phyloP scores from a whole-genome alignment of 1,140 invertebrate species.

The Cheumatopsyche charites region DNA sequence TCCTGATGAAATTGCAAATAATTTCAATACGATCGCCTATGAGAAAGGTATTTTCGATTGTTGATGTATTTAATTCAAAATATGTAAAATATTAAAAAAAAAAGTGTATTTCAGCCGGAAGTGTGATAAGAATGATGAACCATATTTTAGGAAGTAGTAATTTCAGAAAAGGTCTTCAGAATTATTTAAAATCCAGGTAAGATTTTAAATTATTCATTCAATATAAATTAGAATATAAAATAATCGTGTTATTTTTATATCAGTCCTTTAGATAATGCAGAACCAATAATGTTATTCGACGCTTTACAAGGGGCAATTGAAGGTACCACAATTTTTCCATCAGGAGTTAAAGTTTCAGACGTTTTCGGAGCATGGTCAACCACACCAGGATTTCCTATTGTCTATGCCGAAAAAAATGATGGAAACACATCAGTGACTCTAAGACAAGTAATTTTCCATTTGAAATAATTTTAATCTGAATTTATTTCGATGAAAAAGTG shows the following conservation, averaged over 20 bases:
- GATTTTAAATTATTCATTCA: slow-evolving; percentile 36
- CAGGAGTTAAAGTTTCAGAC: slow-evolving; percentile 45
- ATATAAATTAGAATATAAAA: slow-evolving; percentile 9
- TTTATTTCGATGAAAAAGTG: no score
- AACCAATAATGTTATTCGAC: slow-evolving; percentile 21
- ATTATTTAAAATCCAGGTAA: slow-evolving; percentile 57
- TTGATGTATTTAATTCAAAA: neutral
- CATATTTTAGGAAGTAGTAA: slow-evolving; percentile 58
- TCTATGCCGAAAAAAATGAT: slow-evolving; percentile 62
- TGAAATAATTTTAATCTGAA: neutral
- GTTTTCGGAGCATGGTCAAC: slow-evolving; percentile 72
- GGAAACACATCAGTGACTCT: slow-evolving; percentile 51
- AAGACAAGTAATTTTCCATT: neutral
- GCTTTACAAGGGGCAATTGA: slow-evolving; percentile 8
- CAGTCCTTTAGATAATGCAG: slow-evolving; percentile 13
- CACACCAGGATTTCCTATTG: slow-evolving; percentile 69
- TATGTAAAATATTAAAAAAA: neutral
- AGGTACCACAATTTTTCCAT: neutral
- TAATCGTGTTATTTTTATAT: neutral
- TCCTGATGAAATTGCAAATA: slow-evolving; percentile 73
- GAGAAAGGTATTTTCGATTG: slow-evolving; percentile 59
- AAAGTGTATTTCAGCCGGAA: slow-evolving; percentile 57
- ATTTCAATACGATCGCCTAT: slow-evolving; percentile 85
- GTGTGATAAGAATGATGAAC: slow-evolving; percentile 64
- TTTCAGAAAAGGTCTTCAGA: slow-evolving; percentile 56